Evolutionary conservation across 2,113 vertebrate genomes (phyloP), one percentile per base, ranked within the genome.

Genomic region (rabbit (Oryctolagus cuniculus)): DNA sequence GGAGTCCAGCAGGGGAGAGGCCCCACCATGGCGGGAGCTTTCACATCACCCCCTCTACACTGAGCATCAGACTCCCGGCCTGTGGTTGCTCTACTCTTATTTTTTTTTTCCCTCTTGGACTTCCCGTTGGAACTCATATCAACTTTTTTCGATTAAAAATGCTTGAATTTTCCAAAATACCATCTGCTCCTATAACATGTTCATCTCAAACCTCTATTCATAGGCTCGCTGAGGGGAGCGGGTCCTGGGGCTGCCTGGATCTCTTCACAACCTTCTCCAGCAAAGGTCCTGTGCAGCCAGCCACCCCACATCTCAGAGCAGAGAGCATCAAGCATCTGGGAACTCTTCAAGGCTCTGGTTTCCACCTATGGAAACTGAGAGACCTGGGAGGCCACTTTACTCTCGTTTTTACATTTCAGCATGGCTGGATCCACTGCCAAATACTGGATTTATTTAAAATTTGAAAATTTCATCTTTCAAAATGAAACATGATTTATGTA

Each of bases 151-250:
- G 74, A 36, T 75, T 91, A 91, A 87, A 90, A 90, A 87, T 7
- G n/a, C 17, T 86, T 67, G 31, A 86, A 73, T 79, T 79, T 94
- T 86, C 91, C 88, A 75, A 79, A 95, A 86, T 49, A 51, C 27
- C 36, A 31, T 92, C 67, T 73, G 5, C 13, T 81, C n/a, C 49
- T 88, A 24, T 31, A 77, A 80, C 85, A 87, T 24, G 36, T n/a
- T 78, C 81, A 69, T n/a, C 53, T 67, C 44, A 69, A 69, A 70
- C 67, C n/a, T 31, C 38, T 44, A 1, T 16, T 63, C 36, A 64
- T 34, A 27, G 36, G 34, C 24, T 31, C 44, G 27, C 29, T 6
- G n/a, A 77, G 61, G 73, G 38, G 31, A 61, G 36, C 63, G 44
- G 3, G 15, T 49, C 21, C 8, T 2, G 61, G 17, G 19, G 4